Conservation (phyloP, 2,888 invertebrate genomes). For the Crepidodera aurea region DNA sequence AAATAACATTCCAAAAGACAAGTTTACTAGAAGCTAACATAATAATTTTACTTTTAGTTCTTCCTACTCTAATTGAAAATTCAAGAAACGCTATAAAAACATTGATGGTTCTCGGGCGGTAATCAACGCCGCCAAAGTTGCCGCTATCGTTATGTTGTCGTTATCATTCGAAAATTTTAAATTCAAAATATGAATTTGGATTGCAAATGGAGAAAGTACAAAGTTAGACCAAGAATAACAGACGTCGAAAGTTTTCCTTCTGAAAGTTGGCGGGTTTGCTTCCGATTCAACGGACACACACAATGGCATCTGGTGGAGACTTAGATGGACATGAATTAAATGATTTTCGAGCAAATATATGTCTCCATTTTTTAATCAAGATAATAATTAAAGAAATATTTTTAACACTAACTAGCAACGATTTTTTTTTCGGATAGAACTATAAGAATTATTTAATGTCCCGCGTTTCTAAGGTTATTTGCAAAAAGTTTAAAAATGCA, state of each 20-base stretch:
- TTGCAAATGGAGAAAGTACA: constrained; percentile 60
- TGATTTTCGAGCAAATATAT: too few relatives aligned
- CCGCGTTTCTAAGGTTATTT: too few relatives aligned
- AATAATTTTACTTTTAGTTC: background rate
- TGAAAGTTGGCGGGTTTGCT: constrained; percentile 10
- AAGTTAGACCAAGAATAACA: constrained; percentile 49
- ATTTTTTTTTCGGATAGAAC: too few relatives aligned
- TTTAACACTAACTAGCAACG: too few relatives aligned
- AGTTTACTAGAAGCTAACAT: background rate
- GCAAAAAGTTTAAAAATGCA: too few relatives aligned
- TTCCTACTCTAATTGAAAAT: constrained; percentile 8
- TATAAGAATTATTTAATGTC: too few relatives aligned
- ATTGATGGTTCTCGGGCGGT: constrained; percentile 16
- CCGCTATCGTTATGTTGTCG: constrained; percentile 45
- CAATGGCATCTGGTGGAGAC: too few relatives aligned
- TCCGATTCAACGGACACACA: constrained; percentile 8
- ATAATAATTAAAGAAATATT: too few relatives aligned
- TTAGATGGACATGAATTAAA: too few relatives aligned
- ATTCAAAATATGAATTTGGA: constrained; percentile 66
- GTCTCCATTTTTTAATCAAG: too few relatives aligned
- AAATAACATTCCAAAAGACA: too few relatives aligned
- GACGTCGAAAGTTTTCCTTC: constrained; percentile 47
- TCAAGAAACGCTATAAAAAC: constrained; percentile 15
- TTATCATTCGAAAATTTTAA: constrained; percentile 60
- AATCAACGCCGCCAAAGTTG: constrained; percentile 25